phyloP scores from a whole-genome alignment of 2,113 vertebrate genomes.

The Euleptes europaea region DNA sequence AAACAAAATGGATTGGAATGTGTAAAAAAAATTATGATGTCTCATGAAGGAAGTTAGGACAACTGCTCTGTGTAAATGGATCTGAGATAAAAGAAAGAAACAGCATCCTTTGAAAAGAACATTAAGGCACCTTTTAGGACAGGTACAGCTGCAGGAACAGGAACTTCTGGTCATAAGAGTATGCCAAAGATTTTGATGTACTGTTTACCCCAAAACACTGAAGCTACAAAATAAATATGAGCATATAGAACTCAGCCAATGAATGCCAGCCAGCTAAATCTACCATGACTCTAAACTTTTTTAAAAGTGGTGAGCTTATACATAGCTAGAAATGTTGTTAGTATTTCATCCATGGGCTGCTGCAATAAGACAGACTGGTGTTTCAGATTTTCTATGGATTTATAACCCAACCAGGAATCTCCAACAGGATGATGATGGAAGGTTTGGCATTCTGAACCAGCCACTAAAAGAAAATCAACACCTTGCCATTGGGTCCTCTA shows the following conservation, averaged over 20 bases:
- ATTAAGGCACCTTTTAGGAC: conserved; percentile 44
- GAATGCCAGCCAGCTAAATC: conserved; percentile 13
- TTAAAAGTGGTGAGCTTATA: neutral
- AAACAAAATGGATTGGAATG: conserved; percentile 5
- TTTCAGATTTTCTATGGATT: neutral
- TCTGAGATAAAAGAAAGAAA: conserved; percentile 57
- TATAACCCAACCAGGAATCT: fast-evolving
- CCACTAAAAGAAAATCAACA: conserved; percentile 22
- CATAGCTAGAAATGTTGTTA: neutral
- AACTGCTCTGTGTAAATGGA: conserved; percentile 40
- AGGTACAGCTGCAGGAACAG: conserved; percentile 57
- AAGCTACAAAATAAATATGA: conserved; percentile 50
- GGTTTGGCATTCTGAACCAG: conserved; percentile 8
- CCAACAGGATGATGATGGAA: neutral
- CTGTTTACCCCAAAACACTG: conserved; percentile 47
- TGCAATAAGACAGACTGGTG: neutral
- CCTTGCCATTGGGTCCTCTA: too few relatives aligned
- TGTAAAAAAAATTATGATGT: conserved; percentile 16
- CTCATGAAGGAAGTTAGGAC: conserved; percentile 41
- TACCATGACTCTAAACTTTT: conserved; percentile 5
- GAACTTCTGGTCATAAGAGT: conserved; percentile 55
- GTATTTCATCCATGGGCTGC: conserved; percentile 1
- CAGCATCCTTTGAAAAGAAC: conserved; percentile 38
- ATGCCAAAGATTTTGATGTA: conserved; percentile 43
- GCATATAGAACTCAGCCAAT: neutral